Evolutionary conservation across 2,113 vertebrate species (phyloP).

Genomic region (Vulpes lagopus): DNA sequence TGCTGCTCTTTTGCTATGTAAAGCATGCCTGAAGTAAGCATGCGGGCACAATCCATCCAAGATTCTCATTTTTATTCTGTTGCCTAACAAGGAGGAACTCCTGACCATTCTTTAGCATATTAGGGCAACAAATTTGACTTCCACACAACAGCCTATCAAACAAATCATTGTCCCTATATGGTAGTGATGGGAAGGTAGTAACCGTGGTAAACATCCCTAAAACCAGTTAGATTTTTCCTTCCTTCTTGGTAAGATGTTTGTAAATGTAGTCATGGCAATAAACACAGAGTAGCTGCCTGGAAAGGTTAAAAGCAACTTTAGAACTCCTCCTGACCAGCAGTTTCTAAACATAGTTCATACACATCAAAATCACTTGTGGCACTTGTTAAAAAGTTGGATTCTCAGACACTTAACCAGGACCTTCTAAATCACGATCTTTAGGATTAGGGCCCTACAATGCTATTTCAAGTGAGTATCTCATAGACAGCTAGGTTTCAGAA

Average conservation of each 20-base stretch:
- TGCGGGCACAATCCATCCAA: conserved; percentile 2
- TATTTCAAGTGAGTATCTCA: neutral
- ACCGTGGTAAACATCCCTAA: conserved; percentile 59
- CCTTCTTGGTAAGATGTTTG: conserved; percentile 71
- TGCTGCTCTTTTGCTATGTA: conserved; percentile 25
- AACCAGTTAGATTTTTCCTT: conserved; percentile 68
- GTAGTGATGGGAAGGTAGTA: conserved; percentile 62
- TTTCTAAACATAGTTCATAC: conserved; percentile 68
- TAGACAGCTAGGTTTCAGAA: neutral
- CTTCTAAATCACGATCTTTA: conserved; percentile 10
- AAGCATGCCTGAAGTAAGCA: conserved; percentile 54
- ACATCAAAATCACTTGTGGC: conserved; percentile 50
- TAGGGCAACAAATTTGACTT: conserved; percentile 63
- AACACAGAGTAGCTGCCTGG: conserved; percentile 67
- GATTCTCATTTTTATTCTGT: conserved; percentile 67
- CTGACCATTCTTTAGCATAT: conserved; percentile 44
- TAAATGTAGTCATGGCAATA: conserved; percentile 79
- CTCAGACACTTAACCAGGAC: conserved; percentile 20
- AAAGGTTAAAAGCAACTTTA: conserved; percentile 73
- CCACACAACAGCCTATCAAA: conserved; percentile 27
- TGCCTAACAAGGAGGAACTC: conserved; percentile 59
- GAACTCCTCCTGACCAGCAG: conserved; percentile 62
- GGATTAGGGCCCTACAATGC: neutral
- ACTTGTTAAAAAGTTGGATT: conserved; percentile 43
- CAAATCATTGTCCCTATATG: conserved; percentile 57